Base-by-base conservation (phyloP, 1,140 invertebrate genomes). In the Mizuhopecten yessoensis region DNA sequence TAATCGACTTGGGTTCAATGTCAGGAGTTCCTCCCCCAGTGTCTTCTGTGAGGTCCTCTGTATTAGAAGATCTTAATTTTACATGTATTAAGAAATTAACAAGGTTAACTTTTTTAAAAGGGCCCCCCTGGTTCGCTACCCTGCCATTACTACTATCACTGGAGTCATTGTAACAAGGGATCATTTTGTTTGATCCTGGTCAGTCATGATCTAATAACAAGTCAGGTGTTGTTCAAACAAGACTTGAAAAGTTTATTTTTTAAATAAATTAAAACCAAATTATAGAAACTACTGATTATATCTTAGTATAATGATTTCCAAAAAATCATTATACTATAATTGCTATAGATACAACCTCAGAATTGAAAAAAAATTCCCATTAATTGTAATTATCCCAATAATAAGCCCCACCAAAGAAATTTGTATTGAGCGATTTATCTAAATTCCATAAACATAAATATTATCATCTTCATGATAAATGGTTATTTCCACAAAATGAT, bases 51-150 rank as follows among this genome's bases (percentile, higher is more conserved):
- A 29, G 57, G 23, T 75, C 15, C 57, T n/a, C 57, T 75, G 17
- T 75, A 75, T 75, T 5, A 75, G 20, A 75, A 75, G 57, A 29
- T 29, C 11, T 29, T 75, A 29, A 3, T 75, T 75, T 2, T 75
- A 75, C 57, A n/a, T 75, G 57, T 75, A 7, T 75, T n/a, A 75
- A n/a, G 57, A 75, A 75, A 75, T 75, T 75, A 75, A 75, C n/a
- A 75, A 75, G 57, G 57, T 75, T 75, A 75, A 75, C 29, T 75
- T 29, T 75, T 7, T 75, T 75, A 29, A 29, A 75, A 75, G 29
- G 57, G 57, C 57, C 57, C 57, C 57, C 42, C 57, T 75, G 23
- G 57, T 75, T n/a, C 23, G 5, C 57, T 29, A 75, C 42, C 42
- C 42, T 17, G 17, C 42, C 42, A 45, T 75, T 75, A 75, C 57